Evolutionary conservation across 2,113 vertebrate genomes (phyloP).

Genomic region (Catharus bicknelli): DNA sequence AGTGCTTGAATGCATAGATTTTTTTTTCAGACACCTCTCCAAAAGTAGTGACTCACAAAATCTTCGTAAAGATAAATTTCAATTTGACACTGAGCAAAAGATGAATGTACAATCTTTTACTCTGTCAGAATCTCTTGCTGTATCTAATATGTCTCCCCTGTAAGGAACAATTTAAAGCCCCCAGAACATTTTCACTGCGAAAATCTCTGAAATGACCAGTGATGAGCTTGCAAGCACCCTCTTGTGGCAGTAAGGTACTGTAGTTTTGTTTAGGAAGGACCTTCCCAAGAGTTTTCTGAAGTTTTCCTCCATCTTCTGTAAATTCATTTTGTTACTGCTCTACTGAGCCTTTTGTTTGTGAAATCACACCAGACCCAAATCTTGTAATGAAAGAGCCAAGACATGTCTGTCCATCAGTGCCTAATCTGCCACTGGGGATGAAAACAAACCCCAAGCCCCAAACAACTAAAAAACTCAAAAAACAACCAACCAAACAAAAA

Average conservation of each 20-base stretch:
- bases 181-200: background rate
- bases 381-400: background rate
- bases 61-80: background rate
- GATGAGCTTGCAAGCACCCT: slow-evolving; percentile 12
- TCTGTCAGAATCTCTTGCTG: background rate
- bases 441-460: background rate
- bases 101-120: background rate
- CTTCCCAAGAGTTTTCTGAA: background rate
- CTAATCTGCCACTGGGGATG: background rate
- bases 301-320: background rate
- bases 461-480: too few relatives aligned
- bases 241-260: background rate
- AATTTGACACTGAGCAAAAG: background rate
- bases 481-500: background rate
- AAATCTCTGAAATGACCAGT: background rate
- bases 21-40: background rate
- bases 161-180: background rate
- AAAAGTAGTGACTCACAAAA: background rate
- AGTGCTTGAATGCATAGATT: background rate
- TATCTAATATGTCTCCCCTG: background rate
- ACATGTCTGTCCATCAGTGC: background rate
- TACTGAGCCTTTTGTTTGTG: background rate
- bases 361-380: background rate
- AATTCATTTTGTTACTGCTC: background rate
- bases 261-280: background rate